These are phyloP conservation scores for Caenorhabditis sp. DNA, from an alignment of 2,888 invertebrate species.

Conservation along the genomic window DNA sequence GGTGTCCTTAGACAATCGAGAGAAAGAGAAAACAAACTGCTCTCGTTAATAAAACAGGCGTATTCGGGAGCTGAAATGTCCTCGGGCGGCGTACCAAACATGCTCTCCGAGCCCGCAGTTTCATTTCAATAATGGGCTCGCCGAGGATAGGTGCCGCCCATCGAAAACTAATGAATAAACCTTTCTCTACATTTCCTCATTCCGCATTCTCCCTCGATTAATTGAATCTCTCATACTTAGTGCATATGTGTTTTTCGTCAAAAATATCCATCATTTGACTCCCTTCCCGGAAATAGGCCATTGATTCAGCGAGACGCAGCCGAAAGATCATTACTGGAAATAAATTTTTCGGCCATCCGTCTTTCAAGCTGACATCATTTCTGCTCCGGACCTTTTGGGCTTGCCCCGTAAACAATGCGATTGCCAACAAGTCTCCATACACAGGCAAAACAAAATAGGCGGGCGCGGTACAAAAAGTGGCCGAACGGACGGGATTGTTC, in stretches of 20 bases:
- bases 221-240: slow-evolving; percentile 46
- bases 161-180: slow-evolving; percentile 13
- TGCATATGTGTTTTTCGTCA: slow-evolving; percentile 37
- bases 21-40: slow-evolving; percentile 1
- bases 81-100: slow-evolving; percentile 5
- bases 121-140: slow-evolving; percentile 32
- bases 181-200: slow-evolving; percentile 6
- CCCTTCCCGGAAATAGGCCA: slow-evolving; percentile 34
- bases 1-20: neutral
- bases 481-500: too few species aligned
- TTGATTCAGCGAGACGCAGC: neutral
- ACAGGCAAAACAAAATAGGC: too few species aligned
- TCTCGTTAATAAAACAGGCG: slow-evolving; percentile 1
- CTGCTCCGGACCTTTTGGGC: neutral
- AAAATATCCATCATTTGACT: slow-evolving; percentile 30
- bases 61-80: neutral
- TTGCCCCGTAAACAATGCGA: neutral
- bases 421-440: too few species aligned
- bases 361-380: slow-evolving; percentile 4
- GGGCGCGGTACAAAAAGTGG: too few species aligned
- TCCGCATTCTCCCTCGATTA: slow-evolving; percentile 8
- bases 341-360: slow-evolving; percentile 5
- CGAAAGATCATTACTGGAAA: slow-evolving; percentile 15
- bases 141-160: neutral
- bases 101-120: neutral